Evolutionary conservation across 2,888 invertebrate genomes (phyloP).

Genomic region (Desoria tigrina): DNA sequence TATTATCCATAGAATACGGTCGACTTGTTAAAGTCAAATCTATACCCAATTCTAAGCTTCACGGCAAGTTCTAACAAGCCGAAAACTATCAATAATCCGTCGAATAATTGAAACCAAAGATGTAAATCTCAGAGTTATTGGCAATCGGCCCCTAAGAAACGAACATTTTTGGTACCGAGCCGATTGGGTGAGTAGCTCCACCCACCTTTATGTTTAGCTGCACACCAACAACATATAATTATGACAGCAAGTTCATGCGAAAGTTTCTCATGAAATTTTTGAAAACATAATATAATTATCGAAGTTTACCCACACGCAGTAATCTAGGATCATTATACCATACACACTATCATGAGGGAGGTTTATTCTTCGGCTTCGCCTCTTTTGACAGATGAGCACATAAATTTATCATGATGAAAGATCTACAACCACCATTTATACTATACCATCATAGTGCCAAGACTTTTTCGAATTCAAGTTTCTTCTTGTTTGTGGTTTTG

Average conservation of each 20-base stretch:
- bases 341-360: slow-evolving; percentile 1
- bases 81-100: too few species aligned
- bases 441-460: background rate
- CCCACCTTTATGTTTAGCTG: slow-evolving; percentile 4
- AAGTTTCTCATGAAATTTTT: slow-evolving; percentile 12
- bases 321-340: background rate
- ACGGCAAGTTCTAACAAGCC: too few species aligned
- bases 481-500: slow-evolving; percentile 4
- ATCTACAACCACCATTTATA: slow-evolving; percentile 3
- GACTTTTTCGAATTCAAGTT: background rate
- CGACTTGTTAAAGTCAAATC: background rate
- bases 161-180: too few species aligned
- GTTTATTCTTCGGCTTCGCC: background rate
- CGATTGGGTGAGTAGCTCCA: background rate
- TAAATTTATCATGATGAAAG: slow-evolving; percentile 13
- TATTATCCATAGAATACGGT: slow-evolving; percentile 1
- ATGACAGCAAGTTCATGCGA: slow-evolving; percentile 18
- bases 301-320: slow-evolving; percentile 7
- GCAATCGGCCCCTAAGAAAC: too few species aligned
- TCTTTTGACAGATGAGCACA: slow-evolving; percentile 8
- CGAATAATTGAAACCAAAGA: too few species aligned
- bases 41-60: too few species aligned
- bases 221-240: slow-evolving; percentile 10
- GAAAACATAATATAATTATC: background rate
- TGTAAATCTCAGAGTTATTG: too few species aligned